These are phyloP conservation scores for Maniola jurtina DNA, from an alignment of 1,140 invertebrate species.

Conservation along the genomic window DNA sequence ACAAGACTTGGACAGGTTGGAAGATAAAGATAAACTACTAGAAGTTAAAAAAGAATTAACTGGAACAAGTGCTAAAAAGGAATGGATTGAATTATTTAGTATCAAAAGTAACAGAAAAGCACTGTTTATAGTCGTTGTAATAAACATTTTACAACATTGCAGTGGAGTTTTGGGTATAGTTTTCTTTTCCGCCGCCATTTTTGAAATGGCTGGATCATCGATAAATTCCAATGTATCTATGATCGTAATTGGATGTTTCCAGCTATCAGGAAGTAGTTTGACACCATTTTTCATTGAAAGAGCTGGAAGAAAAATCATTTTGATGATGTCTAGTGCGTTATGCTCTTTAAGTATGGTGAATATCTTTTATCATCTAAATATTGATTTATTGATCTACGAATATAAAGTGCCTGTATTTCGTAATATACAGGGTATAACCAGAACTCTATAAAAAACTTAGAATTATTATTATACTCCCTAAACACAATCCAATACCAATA, in stretches of 20 bases:
- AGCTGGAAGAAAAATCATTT: conserved; percentile 72
- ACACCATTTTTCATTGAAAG: conserved; percentile 74
- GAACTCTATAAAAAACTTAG: too few species aligned
- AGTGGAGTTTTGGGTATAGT: conserved; percentile 70
- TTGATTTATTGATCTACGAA: background rate
- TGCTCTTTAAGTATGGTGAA: conserved; percentile 45
- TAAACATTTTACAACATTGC: conserved; percentile 56
- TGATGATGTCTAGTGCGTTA: conserved; percentile 57
- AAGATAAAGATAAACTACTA: conserved; percentile 33
- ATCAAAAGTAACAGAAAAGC: conserved; percentile 38
- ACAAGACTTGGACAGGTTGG: conserved; percentile 25
- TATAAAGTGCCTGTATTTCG: too few species aligned
- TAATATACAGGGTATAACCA: too few species aligned
- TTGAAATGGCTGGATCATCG: conserved; percentile 46
- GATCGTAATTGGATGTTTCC: conserved; percentile 57
- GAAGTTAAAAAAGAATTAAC: conserved; percentile 23
- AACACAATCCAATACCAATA: too few species aligned
- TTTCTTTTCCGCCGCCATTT: conserved; percentile 77
- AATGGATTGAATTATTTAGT: conserved; percentile 39
- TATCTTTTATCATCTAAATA: background rate
- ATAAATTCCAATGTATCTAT: conserved; percentile 40
- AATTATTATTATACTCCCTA: too few species aligned
- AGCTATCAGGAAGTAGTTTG: conserved; percentile 63
- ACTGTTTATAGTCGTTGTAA: conserved; percentile 34
- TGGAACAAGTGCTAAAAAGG: conserved; percentile 16